Conservation (phyloP, 2,797 vertebrate species). For the Aselliscus stoliczkanus region DNA sequence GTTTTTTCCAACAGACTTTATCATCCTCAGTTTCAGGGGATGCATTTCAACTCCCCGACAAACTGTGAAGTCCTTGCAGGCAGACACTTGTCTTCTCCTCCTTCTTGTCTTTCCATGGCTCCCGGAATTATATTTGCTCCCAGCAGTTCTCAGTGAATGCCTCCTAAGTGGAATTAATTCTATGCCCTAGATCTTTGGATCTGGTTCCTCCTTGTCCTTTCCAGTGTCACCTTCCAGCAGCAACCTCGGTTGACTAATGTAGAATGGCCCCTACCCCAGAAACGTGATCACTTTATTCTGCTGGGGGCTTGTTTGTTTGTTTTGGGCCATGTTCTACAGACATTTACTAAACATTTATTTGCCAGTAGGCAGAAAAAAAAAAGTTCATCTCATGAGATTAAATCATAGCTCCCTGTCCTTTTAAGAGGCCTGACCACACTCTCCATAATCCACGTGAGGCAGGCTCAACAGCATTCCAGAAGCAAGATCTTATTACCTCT, state of each 20-base stretch:
- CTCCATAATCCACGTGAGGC: not conserved
- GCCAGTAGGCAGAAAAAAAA: not conserved
- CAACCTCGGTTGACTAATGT: not conserved
- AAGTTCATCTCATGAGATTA: conserved; percentile 14
- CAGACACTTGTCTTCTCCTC: not conserved
- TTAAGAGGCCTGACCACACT: not conserved
- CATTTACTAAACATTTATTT: conserved; percentile 1
- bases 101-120: not conserved
- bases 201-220: not conserved
- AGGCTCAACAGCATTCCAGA: not conserved
- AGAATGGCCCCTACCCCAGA: not conserved
- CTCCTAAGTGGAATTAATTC: not conserved
- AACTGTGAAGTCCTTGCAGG: not conserved
- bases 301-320: not conserved
- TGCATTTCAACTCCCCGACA: not conserved
- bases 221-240: not conserved
- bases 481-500: not conserved
- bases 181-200: not conserved
- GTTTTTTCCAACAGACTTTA: not conserved
- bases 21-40: not conserved
- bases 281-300: not conserved
- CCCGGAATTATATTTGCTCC: not conserved
- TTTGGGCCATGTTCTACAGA: not conserved
- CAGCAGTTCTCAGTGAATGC: not conserved
- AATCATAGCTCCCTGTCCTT: not conserved